A percentile compares a stretch with the other conserved stretches of the same genome.
These are phyloP conservation scores for Synergus gifuensis DNA, from an alignment of 2,888 invertebrate species.

Conservation along the genomic window DNA sequence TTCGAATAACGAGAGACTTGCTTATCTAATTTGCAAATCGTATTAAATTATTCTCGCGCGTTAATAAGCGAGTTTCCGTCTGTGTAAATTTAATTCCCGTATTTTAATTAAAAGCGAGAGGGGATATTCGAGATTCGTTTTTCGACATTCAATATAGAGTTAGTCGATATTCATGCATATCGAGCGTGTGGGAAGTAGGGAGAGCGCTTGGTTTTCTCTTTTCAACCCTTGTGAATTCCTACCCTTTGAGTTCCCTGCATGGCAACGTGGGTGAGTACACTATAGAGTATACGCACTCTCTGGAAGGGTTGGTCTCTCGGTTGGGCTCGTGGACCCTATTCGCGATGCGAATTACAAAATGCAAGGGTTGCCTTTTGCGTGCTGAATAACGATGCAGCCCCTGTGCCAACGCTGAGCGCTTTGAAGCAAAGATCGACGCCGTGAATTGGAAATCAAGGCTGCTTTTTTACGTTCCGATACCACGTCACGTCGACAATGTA, in stretches of 20 bases:
- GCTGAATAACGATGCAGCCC: conserved; percentile 63
- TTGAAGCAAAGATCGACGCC: conserved; percentile 54
- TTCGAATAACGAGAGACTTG: background rate
- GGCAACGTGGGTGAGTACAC: conserved; percentile 55
- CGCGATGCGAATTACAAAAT: conserved; percentile 63
- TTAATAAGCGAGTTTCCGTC: background rate
- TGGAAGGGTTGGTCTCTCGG: conserved; percentile 15
- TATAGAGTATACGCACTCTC: conserved; percentile 41
- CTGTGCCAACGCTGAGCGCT: conserved; percentile 45
- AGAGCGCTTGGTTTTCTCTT: conserved; percentile 2
- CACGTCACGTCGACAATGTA: background rate
- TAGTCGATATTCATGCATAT: conserved; percentile 10
- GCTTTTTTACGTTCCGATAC: background rate
- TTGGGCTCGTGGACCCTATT: conserved; percentile 46
- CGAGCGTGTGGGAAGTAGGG: background rate
- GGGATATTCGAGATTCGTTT: conserved; percentile 17
- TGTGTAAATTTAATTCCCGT: background rate
- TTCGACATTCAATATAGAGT: background rate
- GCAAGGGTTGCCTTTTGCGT: conserved; percentile 66
- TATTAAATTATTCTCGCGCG: conserved; percentile 1
- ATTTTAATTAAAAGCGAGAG: conserved; percentile 26
- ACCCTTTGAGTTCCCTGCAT: conserved; percentile 48
- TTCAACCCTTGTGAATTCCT: conserved; percentile 22
- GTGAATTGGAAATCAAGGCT: conserved; percentile 61
- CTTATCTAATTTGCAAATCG: conserved; percentile 3